Conservation (phyloP, 1,140 invertebrate genomes). For the Centruroides sculpturatus region DNA sequence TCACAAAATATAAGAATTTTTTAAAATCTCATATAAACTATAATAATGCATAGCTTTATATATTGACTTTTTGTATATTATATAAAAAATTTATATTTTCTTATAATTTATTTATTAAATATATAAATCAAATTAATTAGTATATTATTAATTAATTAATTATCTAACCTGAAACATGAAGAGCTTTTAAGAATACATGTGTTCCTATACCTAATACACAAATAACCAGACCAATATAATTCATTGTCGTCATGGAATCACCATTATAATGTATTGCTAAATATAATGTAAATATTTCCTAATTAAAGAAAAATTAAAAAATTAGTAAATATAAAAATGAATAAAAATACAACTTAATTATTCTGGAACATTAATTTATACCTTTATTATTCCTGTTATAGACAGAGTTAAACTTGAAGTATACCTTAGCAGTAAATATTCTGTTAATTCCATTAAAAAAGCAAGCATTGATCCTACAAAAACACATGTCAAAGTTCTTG, state of each 20-base stretch:
- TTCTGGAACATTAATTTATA: conserved; percentile 29
- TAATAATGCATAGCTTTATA: too few species aligned
- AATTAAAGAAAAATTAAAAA: conserved; percentile 25
- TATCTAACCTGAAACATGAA: conserved; percentile 14
- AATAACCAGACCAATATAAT: conserved; percentile 67
- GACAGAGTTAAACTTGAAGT: conserved; percentile 96
- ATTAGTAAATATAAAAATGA: neutral
- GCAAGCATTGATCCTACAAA: conserved; percentile 66
- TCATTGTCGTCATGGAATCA: conserved; percentile 65
- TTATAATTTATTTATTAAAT: too few species aligned
- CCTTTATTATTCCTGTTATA: conserved; percentile 93
- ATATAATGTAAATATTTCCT: conserved; percentile 80
- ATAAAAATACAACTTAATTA: neutral
- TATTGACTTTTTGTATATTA: too few species aligned
- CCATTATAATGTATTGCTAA: conserved; percentile 72
- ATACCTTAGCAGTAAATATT: conserved; percentile 81
- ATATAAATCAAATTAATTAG: too few species aligned
- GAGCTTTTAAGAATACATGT: conserved; percentile 64
- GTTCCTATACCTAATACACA: conserved; percentile 76
- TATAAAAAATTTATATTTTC: too few species aligned
- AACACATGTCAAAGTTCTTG: conserved; percentile 31
- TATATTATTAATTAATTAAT: too few species aligned
- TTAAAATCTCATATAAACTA: too few species aligned
- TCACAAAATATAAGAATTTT: too few species aligned
- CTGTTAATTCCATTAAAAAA: conserved; percentile 87